Evolutionary conservation across 2,888 invertebrate species (phyloP).

Genomic region (Boloria euphrosyne): DNA sequence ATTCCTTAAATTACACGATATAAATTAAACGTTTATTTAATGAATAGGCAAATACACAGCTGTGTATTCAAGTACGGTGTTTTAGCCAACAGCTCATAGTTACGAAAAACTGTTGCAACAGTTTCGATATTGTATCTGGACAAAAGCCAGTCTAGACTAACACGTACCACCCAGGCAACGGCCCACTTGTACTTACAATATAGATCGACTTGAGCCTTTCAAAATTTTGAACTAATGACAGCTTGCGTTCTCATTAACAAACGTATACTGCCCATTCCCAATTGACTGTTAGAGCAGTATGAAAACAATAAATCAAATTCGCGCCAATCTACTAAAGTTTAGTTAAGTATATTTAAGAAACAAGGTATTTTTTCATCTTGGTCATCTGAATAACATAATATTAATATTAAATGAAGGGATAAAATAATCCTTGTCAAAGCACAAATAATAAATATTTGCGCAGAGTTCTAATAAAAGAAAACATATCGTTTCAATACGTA

Average conservation of each 20-base stretch:
- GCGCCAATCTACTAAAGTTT: too few relatives aligned
- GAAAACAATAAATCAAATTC: too few relatives aligned
- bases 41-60: conserved; percentile 29
- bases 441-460: too few relatives aligned
- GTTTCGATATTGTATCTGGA: conserved; percentile 38
- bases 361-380: too few relatives aligned
- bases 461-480: too few relatives aligned
- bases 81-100: conserved; percentile 35
- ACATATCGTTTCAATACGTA: too few relatives aligned
- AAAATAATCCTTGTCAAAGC: too few relatives aligned
- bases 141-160: conserved; percentile 42
- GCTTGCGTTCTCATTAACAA: background rate
- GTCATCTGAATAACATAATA: too few relatives aligned
- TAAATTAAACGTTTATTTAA: conserved; percentile 17
- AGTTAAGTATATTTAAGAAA: too few relatives aligned
- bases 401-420: too few relatives aligned
- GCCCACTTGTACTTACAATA: conserved; percentile 29
- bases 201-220: conserved; percentile 20
- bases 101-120: conserved; percentile 44
- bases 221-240: conserved; percentile 6
- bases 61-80: conserved; percentile 25
- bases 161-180: conserved; percentile 26
- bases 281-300: background rate
- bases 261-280: background rate
- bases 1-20: background rate